phyloP scores from a whole-genome alignment of 1,140 invertebrate species.

The Rhysida immarginata region DNA sequence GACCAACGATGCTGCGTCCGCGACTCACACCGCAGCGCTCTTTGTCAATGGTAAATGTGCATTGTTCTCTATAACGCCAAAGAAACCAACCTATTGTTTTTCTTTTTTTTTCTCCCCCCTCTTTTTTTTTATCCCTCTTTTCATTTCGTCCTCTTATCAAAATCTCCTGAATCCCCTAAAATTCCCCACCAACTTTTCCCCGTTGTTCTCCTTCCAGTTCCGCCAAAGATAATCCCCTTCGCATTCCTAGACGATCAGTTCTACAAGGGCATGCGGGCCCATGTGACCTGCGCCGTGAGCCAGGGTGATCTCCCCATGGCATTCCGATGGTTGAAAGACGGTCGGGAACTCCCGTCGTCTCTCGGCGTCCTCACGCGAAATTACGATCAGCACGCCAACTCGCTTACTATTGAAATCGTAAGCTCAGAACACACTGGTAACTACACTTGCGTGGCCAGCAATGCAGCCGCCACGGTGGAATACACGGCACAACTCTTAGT shows the following conservation, averaged over 20 bases:
- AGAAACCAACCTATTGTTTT: too few relatives aligned
- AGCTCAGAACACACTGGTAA: conserved; percentile 55
- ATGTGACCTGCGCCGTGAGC: conserved; percentile 78
- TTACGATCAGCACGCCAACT: conserved; percentile 20
- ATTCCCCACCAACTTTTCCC: too few relatives aligned
- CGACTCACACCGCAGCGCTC: conserved; percentile 32
- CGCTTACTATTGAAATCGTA: conserved; percentile 55
- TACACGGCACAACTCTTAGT: conserved; percentile 63
- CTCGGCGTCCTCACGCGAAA: conserved; percentile 21
- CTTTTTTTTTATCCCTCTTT: too few relatives aligned
- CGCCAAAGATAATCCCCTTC: conserved; percentile 34
- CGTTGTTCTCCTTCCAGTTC: conserved; percentile 45
- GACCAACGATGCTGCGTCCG: conserved; percentile 33
- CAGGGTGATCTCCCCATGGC: conserved; percentile 85
- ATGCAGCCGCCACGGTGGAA: conserved; percentile 57
- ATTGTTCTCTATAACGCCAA: not conserved
- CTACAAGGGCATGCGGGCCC: conserved; percentile 31
- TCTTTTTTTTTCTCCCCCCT: too few relatives aligned
- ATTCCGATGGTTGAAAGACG: conserved; percentile 59
- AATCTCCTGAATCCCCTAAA: too few relatives aligned
- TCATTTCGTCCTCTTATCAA: too few relatives aligned
- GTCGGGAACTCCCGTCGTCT: conserved; percentile 26
- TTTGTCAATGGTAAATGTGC: conserved; percentile 35
- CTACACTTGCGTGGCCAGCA: conserved; percentile 64
- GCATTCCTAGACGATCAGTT: conserved; percentile 35